A percentile compares a stretch with the other conserved stretches of the same genome.
Conservation (phyloP, 2,113 vertebrate genomes). For the Mohoua ochrocephala region DNA sequence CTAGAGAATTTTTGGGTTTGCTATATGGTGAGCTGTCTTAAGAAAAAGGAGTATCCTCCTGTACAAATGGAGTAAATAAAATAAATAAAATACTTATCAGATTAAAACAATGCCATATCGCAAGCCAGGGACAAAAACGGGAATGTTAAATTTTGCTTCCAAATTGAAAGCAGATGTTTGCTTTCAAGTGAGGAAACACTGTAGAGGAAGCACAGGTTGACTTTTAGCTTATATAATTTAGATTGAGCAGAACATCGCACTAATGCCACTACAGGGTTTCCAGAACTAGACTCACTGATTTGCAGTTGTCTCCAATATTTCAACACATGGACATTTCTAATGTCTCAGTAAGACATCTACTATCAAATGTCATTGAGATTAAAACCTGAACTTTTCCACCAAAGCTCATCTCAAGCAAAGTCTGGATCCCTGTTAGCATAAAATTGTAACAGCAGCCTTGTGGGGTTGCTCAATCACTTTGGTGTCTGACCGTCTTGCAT, state of each 20-base stretch:
- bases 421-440: not conserved
- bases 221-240: not conserved
- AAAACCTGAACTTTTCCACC: not conserved
- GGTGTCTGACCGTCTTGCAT: not conserved
- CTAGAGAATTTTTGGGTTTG: not conserved
- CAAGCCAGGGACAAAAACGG: not conserved
- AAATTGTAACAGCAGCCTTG: not conserved
- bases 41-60: not conserved
- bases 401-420: not conserved
- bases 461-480: not conserved
- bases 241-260: not conserved
- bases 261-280: not conserved
- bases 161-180: not conserved
- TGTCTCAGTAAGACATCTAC: not conserved
- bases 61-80: not conserved
- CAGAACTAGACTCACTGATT: not conserved
- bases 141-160: not conserved
- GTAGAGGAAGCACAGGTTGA: not conserved
- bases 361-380: not conserved
- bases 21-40: not conserved
- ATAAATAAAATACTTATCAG: not conserved
- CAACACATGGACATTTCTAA: not conserved
- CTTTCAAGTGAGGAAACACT: not conserved
- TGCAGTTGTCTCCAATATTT: not conserved
- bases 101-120: not conserved